phyloP scores from a whole-genome alignment of 2,797 vertebrate species.

The Acanthurus tractus region DNA sequence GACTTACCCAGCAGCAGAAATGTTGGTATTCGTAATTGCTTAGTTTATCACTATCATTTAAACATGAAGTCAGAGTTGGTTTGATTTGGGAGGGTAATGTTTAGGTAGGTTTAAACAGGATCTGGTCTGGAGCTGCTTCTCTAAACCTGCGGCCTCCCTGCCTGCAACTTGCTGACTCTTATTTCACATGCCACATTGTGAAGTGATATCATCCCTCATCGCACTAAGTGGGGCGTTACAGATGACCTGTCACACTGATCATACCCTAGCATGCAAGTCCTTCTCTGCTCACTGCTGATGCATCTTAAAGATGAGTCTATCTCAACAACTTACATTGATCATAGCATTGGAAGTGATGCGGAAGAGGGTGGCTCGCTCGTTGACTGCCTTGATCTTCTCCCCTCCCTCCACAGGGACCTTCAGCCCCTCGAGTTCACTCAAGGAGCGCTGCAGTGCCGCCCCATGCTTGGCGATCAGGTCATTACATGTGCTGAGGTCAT shows the following conservation, averaged over 20 bases:
- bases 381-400: slow-evolving; percentile 96
- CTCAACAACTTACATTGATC: slow-evolving; percentile 93
- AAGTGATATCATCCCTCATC: slow-evolving; percentile 42
- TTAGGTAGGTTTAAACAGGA: neutral
- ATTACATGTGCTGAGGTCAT: slow-evolving; percentile 96
- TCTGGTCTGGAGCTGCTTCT: neutral
- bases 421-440: slow-evolving; percentile 94
- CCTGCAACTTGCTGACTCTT: neutral
- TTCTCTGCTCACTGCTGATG: slow-evolving; percentile 13
- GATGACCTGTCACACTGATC: slow-evolving; percentile 48
- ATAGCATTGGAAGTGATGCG: slow-evolving; percentile 99
- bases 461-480: slow-evolving; percentile 98
- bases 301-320: neutral
- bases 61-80: neutral
- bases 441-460: slow-evolving; percentile 94
- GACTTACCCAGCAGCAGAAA: neutral
- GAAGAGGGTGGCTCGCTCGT: slow-evolving; percentile 96
- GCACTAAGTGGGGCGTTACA: slow-evolving; percentile 39
- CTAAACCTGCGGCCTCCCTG: neutral
- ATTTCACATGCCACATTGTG: slow-evolving; percentile 26
- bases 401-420: slow-evolving; percentile 90
- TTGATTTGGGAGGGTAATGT: neutral
- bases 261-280: neutral
- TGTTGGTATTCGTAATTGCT: neutral
- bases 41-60: neutral